Evolutionary conservation across 2,797 vertebrate species (phyloP).

Genomic region (Sus cebifrons): DNA sequence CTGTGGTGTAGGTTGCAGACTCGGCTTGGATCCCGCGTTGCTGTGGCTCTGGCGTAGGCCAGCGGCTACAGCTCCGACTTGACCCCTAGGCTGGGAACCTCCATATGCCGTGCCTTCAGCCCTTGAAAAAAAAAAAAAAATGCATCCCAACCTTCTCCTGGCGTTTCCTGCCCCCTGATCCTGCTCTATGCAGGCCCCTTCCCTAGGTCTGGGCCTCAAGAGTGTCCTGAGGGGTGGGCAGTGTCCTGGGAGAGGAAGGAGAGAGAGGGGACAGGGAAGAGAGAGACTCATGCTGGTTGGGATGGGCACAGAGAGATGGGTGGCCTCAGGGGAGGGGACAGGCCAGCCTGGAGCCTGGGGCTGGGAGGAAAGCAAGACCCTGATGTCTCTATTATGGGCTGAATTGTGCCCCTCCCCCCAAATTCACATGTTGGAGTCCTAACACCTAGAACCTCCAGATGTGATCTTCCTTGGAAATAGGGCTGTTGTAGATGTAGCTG

Average conservation of each 20-base stretch:
- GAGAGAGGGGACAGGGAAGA: background rate
- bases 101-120: too few relatives aligned
- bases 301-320: background rate
- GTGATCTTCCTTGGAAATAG: too few relatives aligned
- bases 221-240: background rate
- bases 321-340: background rate
- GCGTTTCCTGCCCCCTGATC: background rate
- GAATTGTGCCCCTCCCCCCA: background rate
- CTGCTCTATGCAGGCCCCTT: background rate
- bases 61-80: too few relatives aligned
- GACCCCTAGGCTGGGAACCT: too few relatives aligned
- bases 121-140: background rate
- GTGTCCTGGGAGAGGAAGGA: background rate
- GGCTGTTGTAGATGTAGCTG: too few relatives aligned
- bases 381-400: background rate
- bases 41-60: too few relatives aligned
- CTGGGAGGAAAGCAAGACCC: background rate
- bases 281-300: background rate
- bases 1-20: too few relatives aligned
- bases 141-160: background rate
- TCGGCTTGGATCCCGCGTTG: too few relatives aligned
- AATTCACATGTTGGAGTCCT: background rate
- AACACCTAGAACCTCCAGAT: too few relatives aligned
- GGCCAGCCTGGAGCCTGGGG: background rate
- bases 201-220: too few relatives aligned